phyloP scores from a whole-genome alignment of 1,140 invertebrate species.

The Sminthurinus signatus region DNA sequence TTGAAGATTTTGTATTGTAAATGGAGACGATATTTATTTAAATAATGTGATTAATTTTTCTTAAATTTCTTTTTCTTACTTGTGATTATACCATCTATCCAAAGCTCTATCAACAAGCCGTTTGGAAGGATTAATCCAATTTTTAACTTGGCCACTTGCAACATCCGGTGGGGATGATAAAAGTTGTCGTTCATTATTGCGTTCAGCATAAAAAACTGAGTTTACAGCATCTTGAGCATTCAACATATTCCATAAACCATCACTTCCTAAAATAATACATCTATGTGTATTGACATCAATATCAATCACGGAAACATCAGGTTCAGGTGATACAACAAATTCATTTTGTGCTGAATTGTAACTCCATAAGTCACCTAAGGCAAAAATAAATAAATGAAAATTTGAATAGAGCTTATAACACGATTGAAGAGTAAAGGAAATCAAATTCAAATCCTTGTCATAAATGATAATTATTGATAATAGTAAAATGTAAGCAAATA shows the following conservation, averaged over 20 bases:
- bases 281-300: slow-evolving; percentile 71
- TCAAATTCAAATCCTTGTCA: too few relatives aligned
- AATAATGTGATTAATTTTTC: too few relatives aligned
- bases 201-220: slow-evolving; percentile 72
- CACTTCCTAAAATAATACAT: slow-evolving; percentile 91
- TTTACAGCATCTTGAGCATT: slow-evolving; percentile 73
- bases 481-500: too few relatives aligned
- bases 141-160: slow-evolving; percentile 28
- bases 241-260: slow-evolving; percentile 95
- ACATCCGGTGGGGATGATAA: slow-evolving; percentile 21
- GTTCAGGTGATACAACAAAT: slow-evolving; percentile 95
- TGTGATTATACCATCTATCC: slow-evolving; percentile 63
- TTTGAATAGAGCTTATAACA: not conserved
- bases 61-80: too few relatives aligned
- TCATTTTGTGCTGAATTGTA: slow-evolving; percentile 82
- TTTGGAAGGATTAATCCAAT: slow-evolving; percentile 83
- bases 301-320: slow-evolving; percentile 80
- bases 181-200: slow-evolving; percentile 63
- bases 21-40: too few relatives aligned
- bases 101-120: slow-evolving; percentile 79
- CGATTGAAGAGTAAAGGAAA: not conserved
- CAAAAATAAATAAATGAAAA: slow-evolving; percentile 2
- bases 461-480: too few relatives aligned
- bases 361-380: slow-evolving; percentile 93
- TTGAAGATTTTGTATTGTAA: too few relatives aligned